These are phyloP conservation scores for Dicycla oo DNA, from an alignment of 2,888 invertebrate species.

Conservation along the genomic window DNA sequence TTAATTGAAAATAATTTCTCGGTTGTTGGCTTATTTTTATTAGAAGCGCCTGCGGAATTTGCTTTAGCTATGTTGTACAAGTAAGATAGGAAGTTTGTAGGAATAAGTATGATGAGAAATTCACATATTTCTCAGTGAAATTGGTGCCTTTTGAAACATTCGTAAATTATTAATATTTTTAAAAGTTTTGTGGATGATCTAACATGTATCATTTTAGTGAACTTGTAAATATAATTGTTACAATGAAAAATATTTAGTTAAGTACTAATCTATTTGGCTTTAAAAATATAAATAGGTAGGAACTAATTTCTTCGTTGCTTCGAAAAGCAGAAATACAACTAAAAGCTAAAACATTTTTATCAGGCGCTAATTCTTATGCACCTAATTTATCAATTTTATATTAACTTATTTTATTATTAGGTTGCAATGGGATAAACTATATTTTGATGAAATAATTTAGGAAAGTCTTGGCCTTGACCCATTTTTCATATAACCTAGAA, in stretches of 20 bases:
- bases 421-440: not conserved
- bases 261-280: too few relatives aligned
- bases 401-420: not conserved
- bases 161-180: not conserved
- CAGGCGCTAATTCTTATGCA: slow-evolving; percentile 6
- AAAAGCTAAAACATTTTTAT: not conserved
- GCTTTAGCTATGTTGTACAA: not conserved
- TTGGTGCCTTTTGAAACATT: not conserved
- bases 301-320: not conserved
- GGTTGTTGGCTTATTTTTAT: not conserved
- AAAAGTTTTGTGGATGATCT: not conserved
- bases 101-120: not conserved
- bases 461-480: slow-evolving; percentile 21
- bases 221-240: not conserved
- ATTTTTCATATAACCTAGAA: not conserved
- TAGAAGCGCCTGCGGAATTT: slow-evolving; percentile 27
- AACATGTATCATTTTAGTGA: too few relatives aligned
- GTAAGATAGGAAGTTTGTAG: not conserved
- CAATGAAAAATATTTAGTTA: not conserved
- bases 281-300: not conserved
- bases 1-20: not conserved
- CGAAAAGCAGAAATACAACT: not conserved
- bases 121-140: not conserved
- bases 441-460: not conserved
- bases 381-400: not conserved